Conservation (phyloP, 2,113 vertebrate species). For the Corythoichthys haematopterus region DNA sequence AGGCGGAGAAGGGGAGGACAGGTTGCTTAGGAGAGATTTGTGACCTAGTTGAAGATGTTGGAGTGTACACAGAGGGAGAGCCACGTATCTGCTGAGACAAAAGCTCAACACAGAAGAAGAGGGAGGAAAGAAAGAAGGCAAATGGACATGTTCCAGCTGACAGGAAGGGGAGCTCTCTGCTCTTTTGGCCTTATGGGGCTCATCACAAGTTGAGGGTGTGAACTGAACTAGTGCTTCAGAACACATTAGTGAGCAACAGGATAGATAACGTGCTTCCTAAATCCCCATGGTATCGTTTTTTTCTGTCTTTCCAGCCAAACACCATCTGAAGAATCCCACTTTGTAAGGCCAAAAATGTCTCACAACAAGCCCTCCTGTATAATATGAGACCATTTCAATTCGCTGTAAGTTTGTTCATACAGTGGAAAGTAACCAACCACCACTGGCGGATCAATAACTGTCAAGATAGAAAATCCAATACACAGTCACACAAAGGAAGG, state of each 20-base stretch:
- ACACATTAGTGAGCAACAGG: slow-evolving; percentile 19
- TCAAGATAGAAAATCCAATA: no score
- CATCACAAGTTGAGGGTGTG: slow-evolving; percentile 34
- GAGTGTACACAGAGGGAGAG: slow-evolving; percentile 37
- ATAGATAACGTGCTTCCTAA: slow-evolving; percentile 46
- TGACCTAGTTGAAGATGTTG: slow-evolving; percentile 45
- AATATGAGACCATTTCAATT: slow-evolving; percentile 31
- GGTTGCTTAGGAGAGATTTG: slow-evolving; percentile 60
- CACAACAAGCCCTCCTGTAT: slow-evolving; percentile 32
- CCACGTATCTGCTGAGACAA: slow-evolving; percentile 15
- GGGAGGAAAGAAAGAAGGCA: slow-evolving; percentile 30
- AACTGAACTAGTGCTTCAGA: slow-evolving; percentile 28
- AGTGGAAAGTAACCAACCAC: no score
- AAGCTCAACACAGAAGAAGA: slow-evolving; percentile 20
- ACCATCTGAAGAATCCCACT: slow-evolving; percentile 23
- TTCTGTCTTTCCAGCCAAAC: slow-evolving; percentile 32
- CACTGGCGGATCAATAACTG: no score
- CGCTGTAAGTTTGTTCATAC: slow-evolving; percentile 6
- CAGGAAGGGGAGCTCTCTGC: slow-evolving; percentile 15
- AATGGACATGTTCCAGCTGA: slow-evolving; percentile 44
- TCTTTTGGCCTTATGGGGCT: slow-evolving; percentile 29
- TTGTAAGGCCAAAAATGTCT: slow-evolving; percentile 54
- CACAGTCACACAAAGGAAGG: no score
- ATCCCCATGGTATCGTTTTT: slow-evolving; percentile 44
- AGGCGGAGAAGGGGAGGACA: slow-evolving; percentile 18